Percentiles rank a stretch among this genome's conserved stretches.
These are phyloP conservation scores for Drosophila aldrichi DNA, from an alignment of 2,888 invertebrate genomes.

Conservation along the genomic window DNA sequence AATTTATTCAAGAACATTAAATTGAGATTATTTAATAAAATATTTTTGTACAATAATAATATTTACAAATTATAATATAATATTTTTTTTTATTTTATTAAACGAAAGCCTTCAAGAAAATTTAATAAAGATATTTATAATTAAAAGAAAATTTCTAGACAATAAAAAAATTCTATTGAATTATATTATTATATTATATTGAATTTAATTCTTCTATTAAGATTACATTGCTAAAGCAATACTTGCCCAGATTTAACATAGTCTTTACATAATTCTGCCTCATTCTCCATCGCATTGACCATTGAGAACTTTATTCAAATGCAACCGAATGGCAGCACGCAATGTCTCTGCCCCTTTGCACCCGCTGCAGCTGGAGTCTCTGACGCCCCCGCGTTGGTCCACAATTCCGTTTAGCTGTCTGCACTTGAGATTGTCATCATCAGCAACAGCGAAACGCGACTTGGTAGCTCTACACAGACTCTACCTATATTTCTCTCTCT, in stretches of 20 bases:
- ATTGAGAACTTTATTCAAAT: constrained; percentile 4
- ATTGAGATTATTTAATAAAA: no score
- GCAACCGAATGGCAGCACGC: constrained; percentile 34
- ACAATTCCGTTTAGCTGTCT: constrained; percentile 39
- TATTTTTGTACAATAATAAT: no score
- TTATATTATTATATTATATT: no score
- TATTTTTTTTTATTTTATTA: no score
- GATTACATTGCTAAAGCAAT: not conserved
- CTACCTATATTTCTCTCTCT: not conserved
- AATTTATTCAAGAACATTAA: no score
- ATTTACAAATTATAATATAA: no score
- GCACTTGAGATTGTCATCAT: constrained; percentile 71
- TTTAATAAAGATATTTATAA: no score
- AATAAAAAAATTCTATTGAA: no score
- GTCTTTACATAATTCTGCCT: not conserved
- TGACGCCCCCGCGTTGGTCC: constrained; percentile 26
- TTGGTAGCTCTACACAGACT: constrained; percentile 7
- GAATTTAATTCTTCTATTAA: no score
- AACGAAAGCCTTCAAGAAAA: no score
- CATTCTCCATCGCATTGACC: not conserved
- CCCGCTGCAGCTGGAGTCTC: not conserved
- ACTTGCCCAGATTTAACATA: not conserved
- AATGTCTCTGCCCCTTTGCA: constrained; percentile 1
- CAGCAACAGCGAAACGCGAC: constrained; percentile 37
- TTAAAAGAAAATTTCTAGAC: no score